phyloP scores from a whole-genome alignment of 2,113 vertebrate genomes.

The Romanogobio albipinnatus region DNA sequence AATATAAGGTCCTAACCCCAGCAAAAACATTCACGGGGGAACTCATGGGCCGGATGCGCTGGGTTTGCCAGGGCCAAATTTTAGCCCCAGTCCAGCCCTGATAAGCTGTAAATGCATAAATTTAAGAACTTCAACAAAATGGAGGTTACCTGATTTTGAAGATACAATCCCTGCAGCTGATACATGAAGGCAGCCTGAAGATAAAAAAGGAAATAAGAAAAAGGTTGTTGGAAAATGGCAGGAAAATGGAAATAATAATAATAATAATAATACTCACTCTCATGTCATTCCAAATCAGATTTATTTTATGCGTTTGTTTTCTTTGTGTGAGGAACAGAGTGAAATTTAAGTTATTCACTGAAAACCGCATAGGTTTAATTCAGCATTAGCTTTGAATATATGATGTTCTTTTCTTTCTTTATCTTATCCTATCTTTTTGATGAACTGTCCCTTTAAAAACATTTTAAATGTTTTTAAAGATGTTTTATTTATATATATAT shows the following conservation, averaged over 20 bases:
- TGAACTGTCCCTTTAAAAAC: background rate
- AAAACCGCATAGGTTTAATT: background rate
- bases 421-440: background rate
- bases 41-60: too few relatives aligned
- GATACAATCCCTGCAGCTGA: slow-evolving; percentile 84
- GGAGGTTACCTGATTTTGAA: slow-evolving; percentile 86
- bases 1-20: too few relatives aligned
- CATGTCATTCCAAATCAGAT: background rate
- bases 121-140: background rate
- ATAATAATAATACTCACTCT: background rate
- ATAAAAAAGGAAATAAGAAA: background rate
- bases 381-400: background rate
- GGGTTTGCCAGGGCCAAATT: too few relatives aligned
- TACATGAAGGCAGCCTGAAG: slow-evolving; percentile 86
- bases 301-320: too few relatives aligned
- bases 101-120: background rate
- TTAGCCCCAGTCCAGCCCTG: too few relatives aligned
- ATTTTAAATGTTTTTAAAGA: too few relatives aligned
- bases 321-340: background rate
- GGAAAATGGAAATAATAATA: too few relatives aligned
- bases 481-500: too few relatives aligned
- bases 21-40: too few relatives aligned
- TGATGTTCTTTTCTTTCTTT: background rate
- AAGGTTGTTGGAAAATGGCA: too few relatives aligned
- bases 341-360: background rate